phyloP scores from a whole-genome alignment of 2,113 vertebrate genomes.

The Cromileptes altivelis region DNA sequence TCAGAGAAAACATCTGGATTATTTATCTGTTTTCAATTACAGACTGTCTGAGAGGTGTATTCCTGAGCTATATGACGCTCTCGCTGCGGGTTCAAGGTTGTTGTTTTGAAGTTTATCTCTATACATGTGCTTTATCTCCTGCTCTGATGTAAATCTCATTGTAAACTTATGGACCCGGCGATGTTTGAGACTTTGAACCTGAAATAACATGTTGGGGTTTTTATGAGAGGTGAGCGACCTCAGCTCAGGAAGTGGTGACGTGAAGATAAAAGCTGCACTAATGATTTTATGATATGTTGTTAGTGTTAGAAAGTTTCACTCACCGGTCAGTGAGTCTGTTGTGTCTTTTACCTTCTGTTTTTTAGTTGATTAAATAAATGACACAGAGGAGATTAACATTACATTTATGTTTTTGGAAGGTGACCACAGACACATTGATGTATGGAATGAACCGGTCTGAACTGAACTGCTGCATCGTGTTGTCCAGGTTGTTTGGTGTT shows the following conservation, averaged over 20 bases:
- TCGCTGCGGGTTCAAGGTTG: slow-evolving; percentile 40
- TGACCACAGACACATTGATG: not conserved
- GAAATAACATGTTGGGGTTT: not conserved
- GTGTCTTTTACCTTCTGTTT: not conserved
- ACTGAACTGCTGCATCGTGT: not conserved
- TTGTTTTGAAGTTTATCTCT: slow-evolving; percentile 38
- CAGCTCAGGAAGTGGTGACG: not conserved
- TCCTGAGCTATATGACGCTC: not conserved
- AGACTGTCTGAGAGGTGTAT: not conserved
- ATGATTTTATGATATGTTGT: slow-evolving; percentile 12
- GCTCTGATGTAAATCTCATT: slow-evolving; percentile 25
- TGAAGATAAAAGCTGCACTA: not conserved
- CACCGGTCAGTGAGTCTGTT: no score
- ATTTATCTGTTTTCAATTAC: slow-evolving; percentile 6
- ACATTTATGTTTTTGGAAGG: not conserved
- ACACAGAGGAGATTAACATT: not conserved
- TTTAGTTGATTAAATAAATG: not conserved
- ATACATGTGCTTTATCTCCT: slow-evolving; percentile 43
- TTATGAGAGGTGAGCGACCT: not conserved
- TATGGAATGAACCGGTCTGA: no score
- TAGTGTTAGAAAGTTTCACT: not conserved
- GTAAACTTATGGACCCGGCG: slow-evolving; percentile 6
- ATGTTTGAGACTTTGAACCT: slow-evolving; percentile 49
- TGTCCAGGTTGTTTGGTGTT: not conserved
- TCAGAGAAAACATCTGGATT: slow-evolving; percentile 15